Conservation (phyloP, 2,113 vertebrate genomes). For the Neotoma lepida region DNA sequence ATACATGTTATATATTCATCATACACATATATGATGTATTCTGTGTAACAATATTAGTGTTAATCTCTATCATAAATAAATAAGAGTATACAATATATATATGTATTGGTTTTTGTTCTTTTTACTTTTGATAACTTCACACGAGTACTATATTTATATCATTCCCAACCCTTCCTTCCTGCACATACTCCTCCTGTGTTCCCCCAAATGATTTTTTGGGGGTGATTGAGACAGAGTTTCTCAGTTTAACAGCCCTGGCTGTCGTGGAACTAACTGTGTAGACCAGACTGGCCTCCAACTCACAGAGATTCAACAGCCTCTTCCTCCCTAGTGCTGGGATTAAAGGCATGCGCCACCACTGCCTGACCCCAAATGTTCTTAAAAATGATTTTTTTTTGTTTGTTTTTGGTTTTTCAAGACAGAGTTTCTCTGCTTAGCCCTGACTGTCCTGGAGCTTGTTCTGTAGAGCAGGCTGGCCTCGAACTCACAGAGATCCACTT, state of each 20-base stretch:
- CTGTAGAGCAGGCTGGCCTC: no score
- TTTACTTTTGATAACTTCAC: background rate
- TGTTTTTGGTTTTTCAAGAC: no score
- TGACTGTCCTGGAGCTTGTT: no score
- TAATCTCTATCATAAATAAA: background rate
- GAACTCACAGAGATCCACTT: no score
- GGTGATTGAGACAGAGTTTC: background rate
- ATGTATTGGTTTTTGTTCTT: background rate
- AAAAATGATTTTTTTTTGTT: no score
- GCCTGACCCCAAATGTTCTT: no score
- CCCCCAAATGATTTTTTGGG: background rate
- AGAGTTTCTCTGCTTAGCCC: no score
- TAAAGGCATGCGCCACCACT: background rate
- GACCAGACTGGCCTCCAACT: background rate
- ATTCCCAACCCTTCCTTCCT: background rate
- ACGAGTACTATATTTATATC: background rate
- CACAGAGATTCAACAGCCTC: background rate
- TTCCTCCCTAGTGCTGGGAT: background rate
- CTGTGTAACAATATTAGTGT: background rate
- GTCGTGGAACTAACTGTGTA: background rate
- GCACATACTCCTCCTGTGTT: background rate
- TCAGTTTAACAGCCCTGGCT: background rate
- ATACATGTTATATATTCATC: background rate
- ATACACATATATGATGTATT: background rate
- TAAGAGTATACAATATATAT: no score